Conservation (phyloP, 2,888 invertebrate species). For the Lasioglossum vierecki region DNA sequence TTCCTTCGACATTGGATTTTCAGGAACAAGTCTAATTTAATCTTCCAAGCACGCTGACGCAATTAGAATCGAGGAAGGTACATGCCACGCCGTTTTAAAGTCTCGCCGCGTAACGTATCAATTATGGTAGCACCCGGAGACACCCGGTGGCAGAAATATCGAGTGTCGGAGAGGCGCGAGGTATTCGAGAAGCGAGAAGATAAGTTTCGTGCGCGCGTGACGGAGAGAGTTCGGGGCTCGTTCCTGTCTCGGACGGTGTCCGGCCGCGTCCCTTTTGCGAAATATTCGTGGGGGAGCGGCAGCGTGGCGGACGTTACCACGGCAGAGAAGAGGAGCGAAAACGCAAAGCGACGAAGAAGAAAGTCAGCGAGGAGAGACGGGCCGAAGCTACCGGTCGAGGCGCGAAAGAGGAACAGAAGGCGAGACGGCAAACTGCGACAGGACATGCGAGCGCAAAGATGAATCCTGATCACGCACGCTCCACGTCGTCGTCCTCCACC, state of each 20-base stretch:
- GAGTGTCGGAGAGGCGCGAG: neutral
- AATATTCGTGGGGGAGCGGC: constrained; percentile 68
- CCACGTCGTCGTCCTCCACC: constrained; percentile 1
- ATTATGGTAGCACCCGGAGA: neutral
- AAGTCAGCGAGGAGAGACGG: constrained; percentile 51
- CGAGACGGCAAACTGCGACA: constrained; percentile 79
- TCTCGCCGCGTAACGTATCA: neutral
- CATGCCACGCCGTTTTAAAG: neutral
- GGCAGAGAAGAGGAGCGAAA: constrained; percentile 30
- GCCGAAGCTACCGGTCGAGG: constrained; percentile 73
- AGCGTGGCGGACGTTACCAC: constrained; percentile 47
- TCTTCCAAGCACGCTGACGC: neutral
- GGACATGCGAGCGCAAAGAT: constrained; percentile 80
- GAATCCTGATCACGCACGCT: constrained; percentile 82
- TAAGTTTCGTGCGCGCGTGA: constrained; percentile 43
- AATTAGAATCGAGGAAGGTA: neutral
- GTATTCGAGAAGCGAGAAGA: neutral
- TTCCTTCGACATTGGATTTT: neutral
- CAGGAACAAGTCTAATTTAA: neutral
- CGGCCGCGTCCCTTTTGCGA: constrained; percentile 38
- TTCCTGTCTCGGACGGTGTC: constrained; percentile 25
- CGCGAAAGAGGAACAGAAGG: constrained; percentile 75
- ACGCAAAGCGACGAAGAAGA: constrained; percentile 39
- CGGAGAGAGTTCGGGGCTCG: constrained; percentile 20
- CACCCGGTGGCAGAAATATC: constrained; percentile 12